Evolutionary conservation across 2,888 invertebrate species (phyloP).

Genomic region (Hartigia nigra): DNA sequence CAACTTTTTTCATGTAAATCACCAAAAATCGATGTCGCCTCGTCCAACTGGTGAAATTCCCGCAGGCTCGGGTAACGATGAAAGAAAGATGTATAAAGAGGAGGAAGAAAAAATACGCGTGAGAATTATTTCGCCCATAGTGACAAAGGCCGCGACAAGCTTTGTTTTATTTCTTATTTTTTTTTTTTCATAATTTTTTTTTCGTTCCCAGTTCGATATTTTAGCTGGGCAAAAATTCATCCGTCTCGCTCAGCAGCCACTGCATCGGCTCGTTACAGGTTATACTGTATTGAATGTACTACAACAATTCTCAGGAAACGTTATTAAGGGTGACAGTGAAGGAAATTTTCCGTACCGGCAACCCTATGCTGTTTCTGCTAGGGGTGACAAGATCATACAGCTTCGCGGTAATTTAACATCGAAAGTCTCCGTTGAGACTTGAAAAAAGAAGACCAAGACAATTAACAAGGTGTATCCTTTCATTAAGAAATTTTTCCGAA

Average conservation of each 20-base stretch:
- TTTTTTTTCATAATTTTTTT: background rate
- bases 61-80: constrained; percentile 31
- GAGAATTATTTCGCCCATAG: background rate
- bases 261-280: background rate
- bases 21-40: background rate
- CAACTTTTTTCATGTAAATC: background rate
- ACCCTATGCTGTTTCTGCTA: background rate
- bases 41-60: background rate
- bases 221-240: too few relatives aligned
- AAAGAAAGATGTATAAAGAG: constrained; percentile 56
- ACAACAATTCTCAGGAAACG: background rate
- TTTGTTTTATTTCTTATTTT: background rate
- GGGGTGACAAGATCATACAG: background rate
- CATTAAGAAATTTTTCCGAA: accelerated
- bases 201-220: background rate
- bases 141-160: background rate
- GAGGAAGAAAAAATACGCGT: background rate
- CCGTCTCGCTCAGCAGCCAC: background rate
- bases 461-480: background rate
- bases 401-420: background rate
- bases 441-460: background rate
- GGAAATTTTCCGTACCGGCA: background rate
- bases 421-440: background rate
- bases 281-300: background rate
- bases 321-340: background rate